A percentile compares a stretch with the other conserved stretches of the same genome.
phyloP scores from a whole-genome alignment of 1,140 invertebrate genomes.

The Penaeus indicus region DNA sequence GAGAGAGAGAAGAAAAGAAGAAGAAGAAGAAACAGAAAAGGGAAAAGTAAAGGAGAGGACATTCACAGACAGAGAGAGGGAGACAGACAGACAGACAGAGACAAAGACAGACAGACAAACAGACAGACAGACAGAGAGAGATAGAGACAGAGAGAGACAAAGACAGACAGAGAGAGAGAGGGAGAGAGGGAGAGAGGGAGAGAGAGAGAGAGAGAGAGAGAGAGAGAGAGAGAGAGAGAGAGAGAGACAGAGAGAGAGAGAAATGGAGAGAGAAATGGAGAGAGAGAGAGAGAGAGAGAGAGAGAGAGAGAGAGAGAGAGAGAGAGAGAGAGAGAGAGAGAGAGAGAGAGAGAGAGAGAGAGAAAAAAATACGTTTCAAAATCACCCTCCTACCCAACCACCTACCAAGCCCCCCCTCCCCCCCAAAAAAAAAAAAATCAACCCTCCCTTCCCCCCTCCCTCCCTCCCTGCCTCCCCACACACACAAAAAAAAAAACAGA shows the following conservation, averaged over 20 bases:
- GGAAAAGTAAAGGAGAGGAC: constrained; percentile 34
- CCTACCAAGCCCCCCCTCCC: not conserved
- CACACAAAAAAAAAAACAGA: too few species aligned
- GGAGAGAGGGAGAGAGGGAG: too few species aligned
- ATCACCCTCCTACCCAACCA: not conserved
- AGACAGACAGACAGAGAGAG: not conserved
- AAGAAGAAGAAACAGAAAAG: constrained; percentile 6
- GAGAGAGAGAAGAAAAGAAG: not conserved
- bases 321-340: constrained; percentile 13
- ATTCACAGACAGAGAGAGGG: too few species aligned
- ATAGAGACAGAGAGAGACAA: too few species aligned
- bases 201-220: too few species aligned
- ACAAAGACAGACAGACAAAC: too few species aligned
- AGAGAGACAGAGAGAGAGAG: constrained; percentile 17
- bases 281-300: constrained; percentile 41
- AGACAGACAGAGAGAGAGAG: too few species aligned
- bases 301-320: constrained; percentile 27
- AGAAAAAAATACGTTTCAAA: not conserved
- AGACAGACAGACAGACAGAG: too few species aligned
- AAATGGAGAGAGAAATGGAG: constrained; percentile 38
- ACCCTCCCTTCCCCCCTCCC: not conserved
- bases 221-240: too few species aligned
- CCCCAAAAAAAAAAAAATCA: not conserved
- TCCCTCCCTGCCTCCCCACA: not conserved
- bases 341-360: constrained; percentile 15